Percentiles rank a stretch among this genome's conserved stretches.
These are phyloP conservation scores for Metacarcinus magister DNA, from an alignment of 2,888 invertebrate species.

Conservation along the genomic window DNA sequence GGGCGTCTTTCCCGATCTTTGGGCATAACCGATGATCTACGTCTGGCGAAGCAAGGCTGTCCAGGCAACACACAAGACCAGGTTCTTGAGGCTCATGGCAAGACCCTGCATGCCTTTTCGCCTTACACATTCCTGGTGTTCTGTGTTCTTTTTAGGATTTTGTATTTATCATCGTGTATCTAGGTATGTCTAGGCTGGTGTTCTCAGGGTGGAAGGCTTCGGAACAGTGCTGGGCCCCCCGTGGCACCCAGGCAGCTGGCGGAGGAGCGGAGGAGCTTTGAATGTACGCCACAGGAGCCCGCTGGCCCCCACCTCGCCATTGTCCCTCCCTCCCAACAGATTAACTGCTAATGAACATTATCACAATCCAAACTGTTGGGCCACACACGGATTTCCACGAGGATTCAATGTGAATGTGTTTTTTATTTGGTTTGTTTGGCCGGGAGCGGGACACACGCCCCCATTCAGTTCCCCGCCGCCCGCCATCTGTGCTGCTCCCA, in stretches of 20 bases:
- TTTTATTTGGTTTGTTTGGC: slow-evolving; percentile 79
- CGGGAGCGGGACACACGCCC: slow-evolving; percentile 68
- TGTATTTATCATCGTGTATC: neutral
- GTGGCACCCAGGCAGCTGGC: slow-evolving; percentile 55
- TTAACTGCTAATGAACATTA: slow-evolving; percentile 79
- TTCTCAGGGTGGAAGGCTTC: neutral
- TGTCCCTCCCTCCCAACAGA: slow-evolving; percentile 71
- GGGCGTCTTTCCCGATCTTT: neutral
- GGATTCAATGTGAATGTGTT: slow-evolving; percentile 79
- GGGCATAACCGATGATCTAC: neutral
- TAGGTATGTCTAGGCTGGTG: neutral
- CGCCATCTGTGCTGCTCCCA: slow-evolving; percentile 80
- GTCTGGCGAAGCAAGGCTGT: no score
- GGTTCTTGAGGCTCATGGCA: no score
- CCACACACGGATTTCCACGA: slow-evolving; percentile 78
- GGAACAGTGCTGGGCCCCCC: slow-evolving; percentile 47
- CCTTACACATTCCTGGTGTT: neutral
- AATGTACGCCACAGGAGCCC: slow-evolving; percentile 62
- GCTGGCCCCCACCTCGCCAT: slow-evolving; percentile 54
- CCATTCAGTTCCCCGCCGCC: slow-evolving; percentile 73
- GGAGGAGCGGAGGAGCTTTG: neutral
- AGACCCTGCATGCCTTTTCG: neutral
- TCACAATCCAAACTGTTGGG: slow-evolving; percentile 80
- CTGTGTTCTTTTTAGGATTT: neutral
- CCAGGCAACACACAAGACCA: no score